phyloP scores from a whole-genome alignment of 1,140 invertebrate genomes.

The Neodiprion fabricii region DNA sequence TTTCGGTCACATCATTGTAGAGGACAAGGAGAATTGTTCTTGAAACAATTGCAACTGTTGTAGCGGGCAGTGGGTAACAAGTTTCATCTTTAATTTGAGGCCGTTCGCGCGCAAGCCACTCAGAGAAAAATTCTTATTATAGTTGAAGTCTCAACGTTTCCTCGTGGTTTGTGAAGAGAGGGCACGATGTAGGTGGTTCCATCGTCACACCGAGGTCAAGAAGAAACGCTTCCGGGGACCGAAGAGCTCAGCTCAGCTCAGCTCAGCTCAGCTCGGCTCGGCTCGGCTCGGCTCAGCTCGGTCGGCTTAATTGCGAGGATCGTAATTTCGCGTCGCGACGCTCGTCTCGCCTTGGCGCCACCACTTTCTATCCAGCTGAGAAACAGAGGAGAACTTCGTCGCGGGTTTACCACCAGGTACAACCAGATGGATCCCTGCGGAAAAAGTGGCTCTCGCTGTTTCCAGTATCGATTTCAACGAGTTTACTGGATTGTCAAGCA shows the following conservation, averaged over 20 bases:
- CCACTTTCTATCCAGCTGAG: not conserved
- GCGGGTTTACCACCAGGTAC: too few species aligned
- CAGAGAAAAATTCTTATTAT: not conserved
- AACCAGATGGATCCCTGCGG: too few species aligned
- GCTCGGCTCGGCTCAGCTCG: not conserved
- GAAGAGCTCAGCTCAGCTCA: not conserved
- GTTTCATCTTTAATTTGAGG: not conserved
- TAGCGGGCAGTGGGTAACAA: not conserved
- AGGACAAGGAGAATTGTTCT: not conserved
- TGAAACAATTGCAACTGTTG: not conserved
- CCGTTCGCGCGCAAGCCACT: not conserved
- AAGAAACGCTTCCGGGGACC: not conserved
- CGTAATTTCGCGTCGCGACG: slow-evolving; percentile 11
- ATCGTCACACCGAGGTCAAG: not conserved
- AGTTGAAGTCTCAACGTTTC: not conserved
- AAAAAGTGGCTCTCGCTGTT: too few species aligned
- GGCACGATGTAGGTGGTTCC: not conserved
- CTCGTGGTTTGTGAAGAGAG: not conserved
- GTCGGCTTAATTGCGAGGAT: slow-evolving; percentile 9
- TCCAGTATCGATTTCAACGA: too few species aligned
- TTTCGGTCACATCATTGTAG: not conserved
- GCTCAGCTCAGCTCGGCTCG: too few species aligned
- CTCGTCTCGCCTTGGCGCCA: not conserved
- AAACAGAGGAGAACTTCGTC: not conserved
- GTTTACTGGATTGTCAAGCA: too few species aligned